Evolutionary conservation across 2,797 vertebrate genomes (phyloP), one percentile per base, ranked within the genome.

Genomic region (Bovichtus variegatus): DNA sequence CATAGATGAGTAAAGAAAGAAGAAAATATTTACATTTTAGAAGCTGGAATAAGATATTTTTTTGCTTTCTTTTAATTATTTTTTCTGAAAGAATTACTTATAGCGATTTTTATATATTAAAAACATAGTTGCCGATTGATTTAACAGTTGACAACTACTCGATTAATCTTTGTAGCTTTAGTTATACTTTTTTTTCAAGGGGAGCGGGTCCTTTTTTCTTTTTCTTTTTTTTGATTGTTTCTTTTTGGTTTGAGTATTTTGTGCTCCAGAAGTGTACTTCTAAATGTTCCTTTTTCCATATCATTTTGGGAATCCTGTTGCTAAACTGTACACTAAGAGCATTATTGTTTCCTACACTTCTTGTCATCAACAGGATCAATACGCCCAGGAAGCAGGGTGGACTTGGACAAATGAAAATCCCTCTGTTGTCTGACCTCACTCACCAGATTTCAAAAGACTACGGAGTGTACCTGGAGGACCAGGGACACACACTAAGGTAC

Each of bases 371-470:
- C 80, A 99, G 98, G 98, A 99, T 99, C 91, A 99, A 98, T 89
- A 99, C 97, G 3, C 96, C 97, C 71, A 96, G 97, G 80, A 99
- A 96, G 86, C 96, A 98, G 92, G 98, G 98, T 73, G 98, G 98
- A 75, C 96, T 99, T 4, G 98, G 97, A 71, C 90, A 93, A 82
- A 96, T 99, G 95, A 98, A 94, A 92, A 97, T 99, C 88, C 98
- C 98, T 15, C 96, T 99, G 78, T 93, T 99, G 84, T 97, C 97
- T 47, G 98, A 99, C 87, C 89, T 99, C 87, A 99, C 96, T 1
- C 98, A 99, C 87, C 97, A 99, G 80, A 99, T 99, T 86, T 94
- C 98, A 81, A 99, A 99, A 90, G 97, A 99, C 91, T 99, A 99
- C 0, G 97, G 98, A 0, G 98, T 99, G 25, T 99, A 97, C 80